Evolutionary conservation across 2,113 vertebrate genomes (phyloP), one percentile per base, ranked within the genome.

Genomic region (Orthonyx spaldingii): DNA sequence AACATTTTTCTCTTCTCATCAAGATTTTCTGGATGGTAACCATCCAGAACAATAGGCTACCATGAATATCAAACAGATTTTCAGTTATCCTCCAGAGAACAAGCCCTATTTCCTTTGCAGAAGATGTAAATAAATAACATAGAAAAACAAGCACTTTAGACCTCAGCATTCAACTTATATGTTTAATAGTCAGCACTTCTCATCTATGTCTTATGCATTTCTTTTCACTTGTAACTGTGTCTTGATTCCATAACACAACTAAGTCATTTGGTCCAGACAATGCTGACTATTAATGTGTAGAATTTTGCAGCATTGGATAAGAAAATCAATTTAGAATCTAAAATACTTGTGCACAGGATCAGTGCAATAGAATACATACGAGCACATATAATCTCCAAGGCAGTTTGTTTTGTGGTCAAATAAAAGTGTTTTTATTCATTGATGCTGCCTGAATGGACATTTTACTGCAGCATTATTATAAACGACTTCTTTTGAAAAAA

Each of bases 281-380:
- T 39, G 46, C 12, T 92, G 76, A 68, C 50, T 75, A 14, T 23
- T 74, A 75, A 63, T 42, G 56, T 20, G 46, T 23, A 91, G 81
- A 49, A 90, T 89, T 96, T 90, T 88, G 56, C n/a, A 65, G 81
- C 79, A 84, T 26, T 72, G n/a, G 44, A 52, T 90, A 95, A 60
- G 39, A 49, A 57, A 59, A n/a, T 27, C 27, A 59, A 42, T 84
- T 90, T 37, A 28, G 21, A 91, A 76, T 55, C 46, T 90, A 71
- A 91, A 93, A 65, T 57, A 65, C 39, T 33, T 81, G 33, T 70
- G 26, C 22, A 24, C 7, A 47, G 1, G 0, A 44, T 56, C n/a
- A 52, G 9, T 49, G 24, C 7, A 64, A 56, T 3, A 71, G 13
- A 70, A 70, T 37, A 16, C 20, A 52, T 59, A 23, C 10, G 41